Base-by-base conservation (phyloP, 2,113 vertebrate genomes). In the Patagioenas fasciata region DNA sequence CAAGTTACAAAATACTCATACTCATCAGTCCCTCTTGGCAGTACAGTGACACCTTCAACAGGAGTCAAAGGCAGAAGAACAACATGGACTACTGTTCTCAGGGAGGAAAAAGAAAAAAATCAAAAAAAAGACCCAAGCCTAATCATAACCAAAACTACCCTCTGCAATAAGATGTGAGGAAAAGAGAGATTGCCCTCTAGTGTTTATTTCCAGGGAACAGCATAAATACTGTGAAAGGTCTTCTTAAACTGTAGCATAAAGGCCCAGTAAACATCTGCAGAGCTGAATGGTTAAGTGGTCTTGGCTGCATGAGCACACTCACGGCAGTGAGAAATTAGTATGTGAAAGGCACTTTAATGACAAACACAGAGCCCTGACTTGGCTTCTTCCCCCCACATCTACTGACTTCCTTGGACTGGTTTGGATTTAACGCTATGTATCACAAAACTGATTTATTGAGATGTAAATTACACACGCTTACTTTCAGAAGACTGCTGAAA, bases 101-200 rank as follows among this genome's bases (percentile, higher is more conserved):
- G 19, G 57, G 31, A 65, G 28, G 28, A 77, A 71, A 65, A 72
- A 48, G 19, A 31, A 40, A 2, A 44, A 36, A 2, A 57, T 11
- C 2, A 67, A 42, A 40, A n/a, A 42, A 65, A 54, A 8, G 1
- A 83, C 4, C 13, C 0, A 1, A 17, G 8, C 15, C 34, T 20
- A 40, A 77, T 21, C 15, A 11, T 16, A 82, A 75, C 8, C 29
- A 65, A 93, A 62, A 6, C 19, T 9, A 71, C 9, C 1, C 28
- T 19, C 42, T 11, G 5, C 77, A 38, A 3, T 2, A n/a, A 40
- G 24, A 60, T 4, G 6, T 5, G 26, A 85, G 48, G 20, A 80
- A 61, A 67, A 91, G 40, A 64, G 34, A 74, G 44, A 61, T 9
- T 94, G 94, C 95, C 95, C 89, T 93, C 94, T 85, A 89, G 81